A percentile compares a stretch with the other conserved stretches of the same genome.
phyloP scores from a whole-genome alignment of 2,113 vertebrate species.

The Porphyrio hochstetteri region DNA sequence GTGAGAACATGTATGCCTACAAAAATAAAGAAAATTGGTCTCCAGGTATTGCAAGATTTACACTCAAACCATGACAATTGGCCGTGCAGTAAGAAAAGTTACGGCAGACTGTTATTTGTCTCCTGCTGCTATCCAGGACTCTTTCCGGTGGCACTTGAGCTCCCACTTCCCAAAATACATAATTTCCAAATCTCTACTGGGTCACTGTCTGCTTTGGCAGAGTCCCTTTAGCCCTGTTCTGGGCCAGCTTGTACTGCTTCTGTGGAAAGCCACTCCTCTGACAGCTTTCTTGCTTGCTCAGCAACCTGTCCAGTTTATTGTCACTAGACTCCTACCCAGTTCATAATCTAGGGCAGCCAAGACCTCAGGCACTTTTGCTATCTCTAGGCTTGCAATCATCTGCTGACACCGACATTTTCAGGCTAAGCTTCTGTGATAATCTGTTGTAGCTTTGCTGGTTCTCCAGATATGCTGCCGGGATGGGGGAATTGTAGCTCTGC shows the following conservation, averaged over 20 bases:
- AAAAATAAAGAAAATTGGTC: background rate
- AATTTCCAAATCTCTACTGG: background rate
- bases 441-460: background rate
- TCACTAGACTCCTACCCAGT: slow-evolving; percentile 27
- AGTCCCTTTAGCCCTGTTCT: background rate
- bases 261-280: background rate
- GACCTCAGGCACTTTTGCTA: background rate
- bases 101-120: background rate
- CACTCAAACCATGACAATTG: background rate
- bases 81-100: background rate
- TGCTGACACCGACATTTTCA: background rate
- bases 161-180: background rate
- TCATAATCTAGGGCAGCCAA: slow-evolving; percentile 13
- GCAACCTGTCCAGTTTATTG: background rate
- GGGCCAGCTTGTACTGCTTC: background rate
- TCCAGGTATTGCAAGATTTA: background rate
- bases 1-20: background rate
- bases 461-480: background rate
- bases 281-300: slow-evolving; percentile 38
- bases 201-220: background rate
- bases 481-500: background rate
- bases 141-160: background rate
- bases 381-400: background rate
- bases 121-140: background rate
- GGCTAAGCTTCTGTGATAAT: background rate